phyloP scores from a whole-genome alignment of 2,797 vertebrate species.

The Chelmon rostratus region DNA sequence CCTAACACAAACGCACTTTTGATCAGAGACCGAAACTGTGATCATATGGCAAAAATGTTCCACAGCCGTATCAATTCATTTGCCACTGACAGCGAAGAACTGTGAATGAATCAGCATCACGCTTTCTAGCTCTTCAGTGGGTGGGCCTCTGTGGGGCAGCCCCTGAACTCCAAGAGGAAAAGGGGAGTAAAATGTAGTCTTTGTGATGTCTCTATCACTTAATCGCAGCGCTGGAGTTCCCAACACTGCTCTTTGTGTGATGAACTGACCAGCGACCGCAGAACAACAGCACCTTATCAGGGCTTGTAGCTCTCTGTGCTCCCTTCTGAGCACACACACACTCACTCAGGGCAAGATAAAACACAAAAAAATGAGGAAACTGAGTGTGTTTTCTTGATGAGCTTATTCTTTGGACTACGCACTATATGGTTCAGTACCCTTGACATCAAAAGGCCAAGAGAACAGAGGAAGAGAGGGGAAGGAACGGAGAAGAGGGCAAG shows the following conservation, averaged over 20 bases:
- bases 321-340: conserved; percentile 6
- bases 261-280: conserved; percentile 56
- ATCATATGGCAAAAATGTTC: background rate
- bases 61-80: background rate
- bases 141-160: conserved; percentile 58
- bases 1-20: conserved; percentile 6
- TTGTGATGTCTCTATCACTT: conserved; percentile 78
- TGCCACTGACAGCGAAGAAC: background rate
- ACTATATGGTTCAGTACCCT: conserved; percentile 72
- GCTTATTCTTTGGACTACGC: conserved; percentile 66
- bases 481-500: conserved; percentile 69
- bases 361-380: conserved; percentile 50
- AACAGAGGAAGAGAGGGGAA: conserved; percentile 74
- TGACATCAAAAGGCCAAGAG: conserved; percentile 81
- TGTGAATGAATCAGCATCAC: background rate
- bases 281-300: conserved; percentile 73
- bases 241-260: conserved; percentile 71
- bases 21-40: background rate
- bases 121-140: background rate
- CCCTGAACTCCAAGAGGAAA: conserved; percentile 75
- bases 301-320: conserved; percentile 34
- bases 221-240: conserved; percentile 48
- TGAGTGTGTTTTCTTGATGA: conserved; percentile 71
- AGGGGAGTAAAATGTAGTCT: conserved; percentile 73
- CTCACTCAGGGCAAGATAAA: background rate